Evolutionary conservation across 2,113 vertebrate species (phyloP).

Genomic region (Bucco capensis): DNA sequence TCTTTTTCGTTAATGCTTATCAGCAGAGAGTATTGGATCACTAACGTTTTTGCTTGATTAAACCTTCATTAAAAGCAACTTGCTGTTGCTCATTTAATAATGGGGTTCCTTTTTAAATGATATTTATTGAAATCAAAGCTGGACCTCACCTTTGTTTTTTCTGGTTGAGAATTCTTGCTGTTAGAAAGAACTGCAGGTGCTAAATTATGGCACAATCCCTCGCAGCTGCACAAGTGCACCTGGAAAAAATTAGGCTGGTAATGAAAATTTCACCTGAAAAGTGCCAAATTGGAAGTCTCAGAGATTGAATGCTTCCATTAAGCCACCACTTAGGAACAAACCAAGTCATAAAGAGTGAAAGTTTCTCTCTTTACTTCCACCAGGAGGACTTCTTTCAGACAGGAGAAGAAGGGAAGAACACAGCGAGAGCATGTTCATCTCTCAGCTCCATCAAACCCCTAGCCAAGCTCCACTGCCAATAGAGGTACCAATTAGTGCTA

Average conservation of each 20-base stretch:
- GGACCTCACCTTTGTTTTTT: constrained; percentile 42
- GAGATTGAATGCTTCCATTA: constrained; percentile 60
- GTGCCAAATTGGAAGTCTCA: constrained; percentile 57
- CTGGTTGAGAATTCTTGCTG: constrained; percentile 31
- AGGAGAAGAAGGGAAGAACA: constrained; percentile 1
- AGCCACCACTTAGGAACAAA: constrained; percentile 21
- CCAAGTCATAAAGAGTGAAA: constrained; percentile 43
- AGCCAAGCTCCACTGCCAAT: constrained; percentile 34
- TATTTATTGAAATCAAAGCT: constrained; percentile 29
- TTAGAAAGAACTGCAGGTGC: constrained; percentile 55
- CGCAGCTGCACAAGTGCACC: constrained; percentile 46
- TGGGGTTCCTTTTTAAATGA: neutral
- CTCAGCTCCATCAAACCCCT: constrained; percentile 31
- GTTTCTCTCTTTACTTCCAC: constrained; percentile 34
- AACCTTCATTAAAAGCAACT: neutral
- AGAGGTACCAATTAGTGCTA: constrained; percentile 60
- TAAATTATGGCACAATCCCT: constrained; percentile 53
- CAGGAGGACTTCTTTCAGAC: constrained; percentile 4
- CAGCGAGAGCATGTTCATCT: neutral
- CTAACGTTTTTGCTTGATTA: neutral
- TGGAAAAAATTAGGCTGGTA: constrained; percentile 64
- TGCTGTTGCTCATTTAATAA: neutral
- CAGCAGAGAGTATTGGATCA: neutral
- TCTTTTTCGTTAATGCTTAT: neutral
- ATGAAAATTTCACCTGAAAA: constrained; percentile 68